Conservation (phyloP, 2,888 invertebrate species). For the Cephus pygmeus region DNA sequence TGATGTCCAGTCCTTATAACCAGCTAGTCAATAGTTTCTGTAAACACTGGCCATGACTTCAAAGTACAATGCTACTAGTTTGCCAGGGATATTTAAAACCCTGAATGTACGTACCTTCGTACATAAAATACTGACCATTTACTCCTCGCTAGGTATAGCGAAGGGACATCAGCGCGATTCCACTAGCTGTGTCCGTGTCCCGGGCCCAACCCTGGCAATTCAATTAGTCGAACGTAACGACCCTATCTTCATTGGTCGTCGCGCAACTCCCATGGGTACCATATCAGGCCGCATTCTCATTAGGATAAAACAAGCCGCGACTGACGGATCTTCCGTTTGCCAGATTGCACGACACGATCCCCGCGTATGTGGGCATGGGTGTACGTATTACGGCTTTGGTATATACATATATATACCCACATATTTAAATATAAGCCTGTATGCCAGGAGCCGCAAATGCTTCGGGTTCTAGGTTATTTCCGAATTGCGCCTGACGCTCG, state of each 20-base stretch:
- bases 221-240: slow-evolving; percentile 58
- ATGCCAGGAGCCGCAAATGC: neutral
- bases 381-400: neutral
- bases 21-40: neutral
- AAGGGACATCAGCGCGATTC: neutral
- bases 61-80: neutral
- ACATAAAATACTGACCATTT: neutral
- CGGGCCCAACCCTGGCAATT: slow-evolving; percentile 39
- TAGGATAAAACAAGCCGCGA: slow-evolving; percentile 59
- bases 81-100: neutral
- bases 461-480: neutral
- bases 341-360: slow-evolving; percentile 8
- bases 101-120: neutral
- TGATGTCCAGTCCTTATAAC: neutral
- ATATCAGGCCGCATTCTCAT: slow-evolving; percentile 49
- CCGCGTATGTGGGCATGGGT: neutral
- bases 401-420: neutral
- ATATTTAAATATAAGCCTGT: neutral
- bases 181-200: neutral
- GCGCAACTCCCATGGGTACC: slow-evolving; percentile 23
- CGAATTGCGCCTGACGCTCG: neutral
- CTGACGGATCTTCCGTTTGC: slow-evolving; percentile 7
- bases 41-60: neutral
- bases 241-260: slow-evolving; percentile 49
- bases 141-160: neutral